Evolutionary conservation across 2,888 invertebrate species (phyloP).

Genomic region (Drosophila kambysellisi): DNA sequence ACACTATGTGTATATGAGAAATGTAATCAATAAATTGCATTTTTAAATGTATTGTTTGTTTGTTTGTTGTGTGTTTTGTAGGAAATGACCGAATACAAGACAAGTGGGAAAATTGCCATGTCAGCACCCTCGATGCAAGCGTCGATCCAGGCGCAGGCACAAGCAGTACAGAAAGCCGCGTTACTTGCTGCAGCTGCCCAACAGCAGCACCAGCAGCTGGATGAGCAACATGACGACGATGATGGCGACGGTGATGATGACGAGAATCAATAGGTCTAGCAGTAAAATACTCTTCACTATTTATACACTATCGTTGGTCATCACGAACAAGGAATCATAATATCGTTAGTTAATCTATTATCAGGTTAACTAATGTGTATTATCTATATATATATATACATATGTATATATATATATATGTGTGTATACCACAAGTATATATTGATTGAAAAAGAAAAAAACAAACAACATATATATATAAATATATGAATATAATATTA

Average conservation of each 20-base stretch:
- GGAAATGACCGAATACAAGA: constrained; percentile 86
- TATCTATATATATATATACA: constrained; percentile 50
- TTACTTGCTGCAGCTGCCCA: constrained; percentile 84
- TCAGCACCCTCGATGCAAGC: constrained; percentile 84
- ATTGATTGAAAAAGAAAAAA: constrained; percentile 42
- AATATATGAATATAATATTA: constrained; percentile 49
- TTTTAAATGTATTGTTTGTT: neutral
- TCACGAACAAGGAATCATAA: constrained; percentile 61
- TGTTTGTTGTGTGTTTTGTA: constrained; percentile 37
- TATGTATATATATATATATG: constrained; percentile 23
- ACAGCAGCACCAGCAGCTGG: constrained; percentile 82
- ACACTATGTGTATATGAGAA: neutral
- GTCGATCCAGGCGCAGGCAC: constrained; percentile 80
- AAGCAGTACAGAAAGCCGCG: constrained; percentile 84
- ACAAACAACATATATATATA: constrained; percentile 46
- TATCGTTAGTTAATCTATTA: constrained; percentile 68
- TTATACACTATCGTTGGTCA: constrained; percentile 73
- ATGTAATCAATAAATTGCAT: neutral
- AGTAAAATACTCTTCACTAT: constrained; percentile 81
- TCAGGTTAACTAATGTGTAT: constrained; percentile 70
- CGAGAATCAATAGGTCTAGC: constrained; percentile 85
- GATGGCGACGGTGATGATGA: constrained; percentile 85
- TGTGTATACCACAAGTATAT: constrained; percentile 39
- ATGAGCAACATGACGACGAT: constrained; percentile 84
- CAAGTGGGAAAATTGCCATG: constrained; percentile 85